A percentile compares a stretch with the other conserved stretches of the same genome.
These are phyloP conservation scores for Pelodiscus sinensis DNA, from an alignment of 2,113 vertebrate genomes.

Conservation along the genomic window DNA sequence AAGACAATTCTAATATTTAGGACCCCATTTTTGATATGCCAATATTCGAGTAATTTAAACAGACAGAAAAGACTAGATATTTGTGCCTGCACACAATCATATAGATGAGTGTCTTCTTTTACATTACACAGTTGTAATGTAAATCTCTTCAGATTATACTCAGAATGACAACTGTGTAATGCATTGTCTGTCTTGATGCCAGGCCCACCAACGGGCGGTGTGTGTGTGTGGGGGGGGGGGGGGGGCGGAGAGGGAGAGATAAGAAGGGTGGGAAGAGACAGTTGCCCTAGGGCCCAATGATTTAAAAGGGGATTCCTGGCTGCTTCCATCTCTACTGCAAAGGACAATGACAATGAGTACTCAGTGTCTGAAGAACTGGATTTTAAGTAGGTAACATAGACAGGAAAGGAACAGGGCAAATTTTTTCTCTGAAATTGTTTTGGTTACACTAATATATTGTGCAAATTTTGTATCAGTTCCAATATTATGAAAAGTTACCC, in stretches of 20 bases:
- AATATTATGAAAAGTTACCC: not conserved
- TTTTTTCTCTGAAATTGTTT: not conserved
- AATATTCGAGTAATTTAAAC: not conserved
- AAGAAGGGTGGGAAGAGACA: too few relatives aligned
- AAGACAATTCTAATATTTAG: not conserved
- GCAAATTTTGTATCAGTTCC: not conserved
- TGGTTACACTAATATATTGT: not conserved
- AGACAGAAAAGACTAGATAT: not conserved
- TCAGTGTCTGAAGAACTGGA: not conserved
- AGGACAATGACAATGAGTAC: not conserved
- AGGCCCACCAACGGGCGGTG: not conserved
- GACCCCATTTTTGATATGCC: not conserved
- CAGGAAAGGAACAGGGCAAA: not conserved
- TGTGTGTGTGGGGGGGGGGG: too few relatives aligned
- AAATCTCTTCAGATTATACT: not conserved
- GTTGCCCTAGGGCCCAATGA: too few relatives aligned
- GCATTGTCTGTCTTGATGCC: not conserved
- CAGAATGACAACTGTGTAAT: not conserved
- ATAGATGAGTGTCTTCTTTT: not conserved
- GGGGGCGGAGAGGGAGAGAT: too few relatives aligned
- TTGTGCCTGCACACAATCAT: not conserved
- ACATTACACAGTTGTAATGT: not conserved
- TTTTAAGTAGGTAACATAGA: not conserved
- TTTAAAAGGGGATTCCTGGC: too few relatives aligned
- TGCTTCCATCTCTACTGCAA: too few relatives aligned